Percentiles rank a stretch among this genome's conserved stretches.
These are phyloP conservation scores for Podocnemis expansa DNA, from an alignment of 2,113 vertebrate genomes.

Conservation along the genomic window DNA sequence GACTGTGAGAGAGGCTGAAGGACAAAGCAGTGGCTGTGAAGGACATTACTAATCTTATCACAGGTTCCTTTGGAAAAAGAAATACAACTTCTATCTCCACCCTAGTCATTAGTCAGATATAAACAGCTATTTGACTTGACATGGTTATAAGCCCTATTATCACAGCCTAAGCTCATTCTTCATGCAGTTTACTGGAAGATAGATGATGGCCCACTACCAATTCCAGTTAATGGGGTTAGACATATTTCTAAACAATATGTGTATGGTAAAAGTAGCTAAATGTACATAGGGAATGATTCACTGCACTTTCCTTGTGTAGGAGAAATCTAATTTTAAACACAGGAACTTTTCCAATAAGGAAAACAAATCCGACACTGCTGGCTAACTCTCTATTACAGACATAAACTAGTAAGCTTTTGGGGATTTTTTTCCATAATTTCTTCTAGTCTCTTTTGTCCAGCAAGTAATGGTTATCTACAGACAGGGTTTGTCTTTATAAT, in stretches of 20 bases:
- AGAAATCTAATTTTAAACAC: background rate
- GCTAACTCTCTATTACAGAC: background rate
- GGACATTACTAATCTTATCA: constrained; percentile 34
- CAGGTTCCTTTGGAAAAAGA: background rate
- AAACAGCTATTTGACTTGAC: constrained; percentile 16
- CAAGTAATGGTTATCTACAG: background rate
- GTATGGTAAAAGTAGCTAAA: background rate
- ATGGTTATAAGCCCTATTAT: background rate
- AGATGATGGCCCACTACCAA: constrained; percentile 27
- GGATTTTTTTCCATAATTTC: background rate
- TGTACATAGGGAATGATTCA: background rate
- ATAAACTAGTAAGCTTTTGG: fast-evolving
- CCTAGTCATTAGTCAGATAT: constrained; percentile 39
- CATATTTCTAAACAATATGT: background rate
- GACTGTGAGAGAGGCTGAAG: background rate
- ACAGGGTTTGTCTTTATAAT: background rate
- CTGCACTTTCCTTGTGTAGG: background rate
- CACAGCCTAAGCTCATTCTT: background rate
- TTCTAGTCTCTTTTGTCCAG: background rate
- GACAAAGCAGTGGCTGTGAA: background rate
- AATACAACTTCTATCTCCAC: background rate
- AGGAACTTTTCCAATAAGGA: background rate
- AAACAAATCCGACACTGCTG: background rate
- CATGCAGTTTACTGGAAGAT: background rate
- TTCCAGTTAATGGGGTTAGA: constrained; percentile 13